These are phyloP conservation scores for Mongoloraphidia duomilia DNA, from an alignment of 2,888 invertebrate species.

Conservation along the genomic window DNA sequence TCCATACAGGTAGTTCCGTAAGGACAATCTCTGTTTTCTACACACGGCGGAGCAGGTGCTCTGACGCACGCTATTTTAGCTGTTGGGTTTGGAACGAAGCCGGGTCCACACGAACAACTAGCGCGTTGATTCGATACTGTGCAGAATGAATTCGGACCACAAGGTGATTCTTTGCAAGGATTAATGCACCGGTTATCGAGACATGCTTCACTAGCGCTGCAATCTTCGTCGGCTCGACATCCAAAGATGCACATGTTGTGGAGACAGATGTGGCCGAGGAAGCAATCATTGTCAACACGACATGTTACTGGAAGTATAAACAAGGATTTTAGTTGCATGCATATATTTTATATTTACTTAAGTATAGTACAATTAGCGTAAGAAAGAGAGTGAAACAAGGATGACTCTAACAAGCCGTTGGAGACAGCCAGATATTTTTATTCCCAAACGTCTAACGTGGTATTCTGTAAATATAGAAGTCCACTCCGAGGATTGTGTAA, in stretches of 20 bases:
- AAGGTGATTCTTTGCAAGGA: slow-evolving; percentile 62
- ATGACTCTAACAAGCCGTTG: no score
- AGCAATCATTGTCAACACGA: slow-evolving; percentile 81
- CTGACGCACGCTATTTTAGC: slow-evolving; percentile 79
- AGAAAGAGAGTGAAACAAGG: no score
- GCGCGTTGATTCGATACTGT: slow-evolving; percentile 68
- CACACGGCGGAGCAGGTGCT: slow-evolving; percentile 60
- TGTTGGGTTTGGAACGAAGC: slow-evolving; percentile 75
- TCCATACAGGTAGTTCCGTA: slow-evolving; percentile 58
- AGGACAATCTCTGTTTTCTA: slow-evolving; percentile 61
- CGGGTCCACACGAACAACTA: slow-evolving; percentile 61
- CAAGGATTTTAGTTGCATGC: no score
- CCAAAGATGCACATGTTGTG: slow-evolving; percentile 76
- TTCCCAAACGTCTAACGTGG: no score
- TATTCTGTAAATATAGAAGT: no score
- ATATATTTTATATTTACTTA: no score
- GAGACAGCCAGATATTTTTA: no score
- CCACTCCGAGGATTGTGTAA: no score
- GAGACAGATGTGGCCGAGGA: slow-evolving; percentile 79
- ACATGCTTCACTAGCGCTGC: slow-evolving; percentile 72
- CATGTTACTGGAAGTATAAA: slow-evolving; percentile 53
- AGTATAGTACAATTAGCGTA: no score
- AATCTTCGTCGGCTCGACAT: slow-evolving; percentile 76
- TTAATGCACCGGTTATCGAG: slow-evolving; percentile 65
- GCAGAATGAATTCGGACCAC: slow-evolving; percentile 74